Evolutionary conservation across 2,113 vertebrate genomes (phyloP), one percentile per base, ranked within the genome.

Genomic region (Beaufortia kweichowensis): DNA sequence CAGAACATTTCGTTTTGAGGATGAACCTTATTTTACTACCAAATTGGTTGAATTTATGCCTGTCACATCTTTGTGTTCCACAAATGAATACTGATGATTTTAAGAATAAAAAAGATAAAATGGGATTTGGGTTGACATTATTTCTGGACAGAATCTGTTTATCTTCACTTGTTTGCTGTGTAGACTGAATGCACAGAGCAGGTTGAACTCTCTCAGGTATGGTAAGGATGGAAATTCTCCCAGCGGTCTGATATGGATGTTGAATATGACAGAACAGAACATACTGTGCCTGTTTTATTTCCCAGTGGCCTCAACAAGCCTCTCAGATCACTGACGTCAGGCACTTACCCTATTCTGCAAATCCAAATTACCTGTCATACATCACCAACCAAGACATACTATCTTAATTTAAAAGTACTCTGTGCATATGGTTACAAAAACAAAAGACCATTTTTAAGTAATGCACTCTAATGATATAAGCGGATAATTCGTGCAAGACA

Each of bases 181-280:
- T 2, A 9, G 19, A 6, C 48, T 53, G 48, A n/a, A 53, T 19
- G 19, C 48, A 5, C 48, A 21, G 7, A 26, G 24, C 35, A 50
- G 43, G 43, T 24, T 70, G 46, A 39, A 7, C 26, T 75, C 33
- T 68, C 78, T 68, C 33, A 19, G 35, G 31, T 41, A 24, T 19
- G 43, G 12, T 48, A 48, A 50, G 33, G 29, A 39, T 60, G 39
- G 66, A 59, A 67, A 76, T 6, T 15, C 24, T 46, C 63, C 64
- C 31, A 68, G 56, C 14, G 14, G 35, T 17, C 26, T 59, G 57
- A 68, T 59, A 10, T 56, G 24, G 24, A 59, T 59, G 56, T 61
- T 48, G 46, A 41, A 35, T 64, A 55, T 56, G 60, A 19, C 28
- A 26, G 28, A 63, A 75, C 50, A 70, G 67, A 70, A 71, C 50